Base-by-base conservation (phyloP, 1,140 invertebrate species). In the Caenorhabditis remanei region DNA sequence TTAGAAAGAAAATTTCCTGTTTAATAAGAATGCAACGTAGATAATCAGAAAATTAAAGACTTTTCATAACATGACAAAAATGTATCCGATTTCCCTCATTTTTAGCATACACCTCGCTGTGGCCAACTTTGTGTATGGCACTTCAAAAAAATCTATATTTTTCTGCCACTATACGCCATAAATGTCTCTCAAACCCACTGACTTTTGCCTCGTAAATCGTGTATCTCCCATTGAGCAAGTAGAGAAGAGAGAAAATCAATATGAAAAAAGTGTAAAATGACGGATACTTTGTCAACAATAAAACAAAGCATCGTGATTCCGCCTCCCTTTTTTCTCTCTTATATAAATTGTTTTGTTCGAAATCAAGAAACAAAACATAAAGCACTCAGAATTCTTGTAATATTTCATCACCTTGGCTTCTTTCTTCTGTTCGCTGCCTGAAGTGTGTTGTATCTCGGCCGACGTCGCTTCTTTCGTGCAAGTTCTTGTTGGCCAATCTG, bases 401-500 rank as follows among this genome's bases (percentile, higher is more conserved):
- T 24, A 24, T 79, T 24, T 2, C 19, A 13, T 53, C 46, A 79
- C 71, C 71, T 79, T 79, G 71, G 71, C n/a, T 79, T 79, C 53
- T 79, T 79, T 3, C 41, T 50, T n/a, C 14, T 3, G 11, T 50
- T 50, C 32, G 14, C 43, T 50, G n/a, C n/a, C 43, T 50, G 71
- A 7, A 79, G 21, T 13, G 71, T 50, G 21, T 79, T 79, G 71
- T 50, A 79, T 79, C 46, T 50, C 21, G 71, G 71, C 7, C 71
- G 71, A 24, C 71, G 71, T 14, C 46, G 32, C 53, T 79, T 79
- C 40, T 50, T 79, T 79, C 46, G n/a, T 5, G 43, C 40, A 14
- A 79, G 46, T n/a, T 79, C 71, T 24, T n/a, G 19, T 50, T 48
- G 71, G 11, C 71, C 71, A 16, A 79, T 79, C 71, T 79, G 46